Evolutionary conservation across 2,888 invertebrate genomes (phyloP).

Genomic region (Ametastegia equiseti): DNA sequence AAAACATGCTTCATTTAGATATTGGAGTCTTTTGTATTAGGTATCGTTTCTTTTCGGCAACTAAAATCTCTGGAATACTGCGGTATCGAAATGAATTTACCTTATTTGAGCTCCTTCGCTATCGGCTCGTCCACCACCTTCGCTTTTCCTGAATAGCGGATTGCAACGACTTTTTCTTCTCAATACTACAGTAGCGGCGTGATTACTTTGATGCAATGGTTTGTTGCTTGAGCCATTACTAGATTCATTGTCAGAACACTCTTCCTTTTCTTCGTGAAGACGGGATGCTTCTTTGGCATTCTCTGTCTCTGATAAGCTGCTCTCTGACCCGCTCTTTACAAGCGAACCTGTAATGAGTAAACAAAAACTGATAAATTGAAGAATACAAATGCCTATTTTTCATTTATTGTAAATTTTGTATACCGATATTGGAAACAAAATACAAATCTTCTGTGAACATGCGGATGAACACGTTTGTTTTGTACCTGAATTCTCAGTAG

Average conservation of each 20-base stretch:
- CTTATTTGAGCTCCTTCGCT: slow-evolving; percentile 72
- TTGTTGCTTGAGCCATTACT: slow-evolving; percentile 70
- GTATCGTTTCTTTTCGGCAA: neutral
- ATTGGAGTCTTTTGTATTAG: neutral
- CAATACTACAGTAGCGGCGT: slow-evolving; percentile 77
- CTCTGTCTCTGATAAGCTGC: slow-evolving; percentile 88
- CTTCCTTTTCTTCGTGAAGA: slow-evolving; percentile 85
- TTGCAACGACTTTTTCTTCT: slow-evolving; percentile 83
- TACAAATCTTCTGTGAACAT: slow-evolving; percentile 48
- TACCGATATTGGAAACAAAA: slow-evolving; percentile 11
- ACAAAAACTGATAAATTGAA: slow-evolving; percentile 26
- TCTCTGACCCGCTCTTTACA: slow-evolving; percentile 92
- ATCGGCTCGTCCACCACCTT: slow-evolving; percentile 76
- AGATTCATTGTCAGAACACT: slow-evolving; percentile 83
- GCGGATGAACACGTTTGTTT: neutral
- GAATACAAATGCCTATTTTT: neutral
- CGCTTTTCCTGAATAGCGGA: slow-evolving; percentile 83
- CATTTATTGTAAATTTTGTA: neutral
- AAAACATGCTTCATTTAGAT: neutral
- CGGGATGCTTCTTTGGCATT: slow-evolving; percentile 86
- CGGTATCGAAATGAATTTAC: slow-evolving; percentile 58
- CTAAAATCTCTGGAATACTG: neutral
- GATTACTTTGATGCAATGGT: slow-evolving; percentile 68
- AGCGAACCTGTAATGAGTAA: slow-evolving; percentile 76
- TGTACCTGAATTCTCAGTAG: slow-evolving; percentile 81